These are phyloP conservation scores for Cerceris rybyensis DNA, from an alignment of 2,888 invertebrate species.

Conservation along the genomic window DNA sequence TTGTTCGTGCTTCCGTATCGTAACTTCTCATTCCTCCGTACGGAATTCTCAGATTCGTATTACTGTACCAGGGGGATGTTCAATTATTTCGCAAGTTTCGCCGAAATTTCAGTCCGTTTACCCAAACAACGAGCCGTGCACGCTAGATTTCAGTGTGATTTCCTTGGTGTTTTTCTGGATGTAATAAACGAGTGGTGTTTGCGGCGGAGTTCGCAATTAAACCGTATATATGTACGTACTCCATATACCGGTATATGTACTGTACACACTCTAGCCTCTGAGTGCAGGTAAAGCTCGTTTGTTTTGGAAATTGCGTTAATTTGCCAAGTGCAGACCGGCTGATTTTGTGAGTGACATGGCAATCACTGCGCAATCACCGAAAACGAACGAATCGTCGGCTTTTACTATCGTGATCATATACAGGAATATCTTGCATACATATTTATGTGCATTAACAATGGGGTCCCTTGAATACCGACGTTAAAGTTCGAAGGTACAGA, in stretches of 20 bases:
- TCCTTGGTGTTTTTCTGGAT: conserved; percentile 59
- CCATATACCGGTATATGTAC: conserved; percentile 38
- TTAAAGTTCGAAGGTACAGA: conserved; percentile 1
- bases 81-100: conserved; percentile 7
- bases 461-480: conserved; percentile 37
- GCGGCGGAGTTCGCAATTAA: conserved; percentile 71
- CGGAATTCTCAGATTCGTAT: too few relatives aligned
- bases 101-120: conserved; percentile 22
- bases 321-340: conserved; percentile 76
- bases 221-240: conserved; percentile 56
- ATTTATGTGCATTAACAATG: conserved; percentile 43
- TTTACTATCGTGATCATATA: conserved; percentile 45
- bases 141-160: conserved; percentile 50
- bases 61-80: neutral
- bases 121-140: conserved; percentile 26
- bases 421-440: conserved; percentile 27
- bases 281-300: conserved; percentile 72
- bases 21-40: neutral
- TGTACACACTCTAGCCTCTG: conserved; percentile 54
- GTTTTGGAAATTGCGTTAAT: conserved; percentile 80
- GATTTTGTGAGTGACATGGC: conserved; percentile 79
- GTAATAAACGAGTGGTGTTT: conserved; percentile 72
- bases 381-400: conserved; percentile 71
- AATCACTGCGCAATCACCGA: conserved; percentile 78
- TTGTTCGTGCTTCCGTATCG: neutral